Conservation (phyloP, 2,113 vertebrate species). For the Oreochromis aureus region DNA sequence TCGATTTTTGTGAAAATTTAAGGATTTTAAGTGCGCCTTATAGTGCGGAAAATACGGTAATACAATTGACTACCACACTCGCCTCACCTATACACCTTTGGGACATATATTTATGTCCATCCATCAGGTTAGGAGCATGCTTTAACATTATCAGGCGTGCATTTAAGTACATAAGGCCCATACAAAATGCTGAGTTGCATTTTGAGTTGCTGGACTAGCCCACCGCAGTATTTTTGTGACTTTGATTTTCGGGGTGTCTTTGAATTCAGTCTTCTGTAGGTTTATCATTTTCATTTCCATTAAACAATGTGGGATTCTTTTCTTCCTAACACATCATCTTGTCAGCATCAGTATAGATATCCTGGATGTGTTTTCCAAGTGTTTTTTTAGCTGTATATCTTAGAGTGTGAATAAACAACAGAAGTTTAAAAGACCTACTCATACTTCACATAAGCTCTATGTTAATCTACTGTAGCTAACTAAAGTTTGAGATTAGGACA, state of each 20-base stretch:
- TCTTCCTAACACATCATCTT: neutral
- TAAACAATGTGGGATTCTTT: neutral
- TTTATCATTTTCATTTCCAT: neutral
- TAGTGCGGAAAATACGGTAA: neutral
- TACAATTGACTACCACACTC: neutral
- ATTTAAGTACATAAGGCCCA: neutral
- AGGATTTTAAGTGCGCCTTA: neutral
- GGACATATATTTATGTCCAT: neutral
- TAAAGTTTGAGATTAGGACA: neutral
- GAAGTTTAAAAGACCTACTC: neutral
- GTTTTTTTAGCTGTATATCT: neutral
- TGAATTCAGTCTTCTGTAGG: neutral
- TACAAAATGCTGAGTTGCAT: neutral
- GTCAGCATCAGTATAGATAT: neutral
- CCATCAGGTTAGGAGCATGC: neutral
- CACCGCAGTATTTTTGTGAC: neutral
- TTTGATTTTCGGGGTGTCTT: neutral
- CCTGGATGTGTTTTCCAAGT: neutral
- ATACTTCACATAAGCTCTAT: neutral
- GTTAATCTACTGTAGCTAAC: neutral
- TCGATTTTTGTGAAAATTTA: neutral
- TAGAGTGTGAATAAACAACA: neutral
- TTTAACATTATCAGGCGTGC: accelerated
- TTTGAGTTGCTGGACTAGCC: neutral
- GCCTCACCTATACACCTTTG: neutral